phyloP scores from a whole-genome alignment of 2,113 vertebrate species.

The Enhydra lutris region DNA sequence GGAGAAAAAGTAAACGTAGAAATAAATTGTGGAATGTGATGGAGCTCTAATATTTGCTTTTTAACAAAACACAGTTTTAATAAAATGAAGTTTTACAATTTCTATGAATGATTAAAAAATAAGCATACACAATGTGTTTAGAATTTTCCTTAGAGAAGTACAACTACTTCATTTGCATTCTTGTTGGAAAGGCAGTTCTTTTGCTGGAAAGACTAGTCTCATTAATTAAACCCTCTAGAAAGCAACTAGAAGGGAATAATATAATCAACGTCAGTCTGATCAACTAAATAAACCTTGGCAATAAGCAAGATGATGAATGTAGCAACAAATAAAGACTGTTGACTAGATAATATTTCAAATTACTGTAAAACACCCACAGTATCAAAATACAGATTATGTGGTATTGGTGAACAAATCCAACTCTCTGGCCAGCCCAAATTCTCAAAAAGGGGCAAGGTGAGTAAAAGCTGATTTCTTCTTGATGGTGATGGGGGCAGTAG shows the following conservation, averaged over 20 bases:
- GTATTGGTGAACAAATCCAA: neutral
- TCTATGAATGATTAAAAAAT: neutral
- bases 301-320: neutral
- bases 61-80: neutral
- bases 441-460: neutral
- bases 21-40: neutral
- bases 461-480: neutral
- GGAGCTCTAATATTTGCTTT: neutral
- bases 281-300: neutral
- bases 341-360: neutral
- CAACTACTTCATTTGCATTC: neutral
- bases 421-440: neutral
- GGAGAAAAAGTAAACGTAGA: neutral
- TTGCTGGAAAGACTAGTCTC: neutral
- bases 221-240: neutral
- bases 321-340: neutral
- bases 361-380: neutral
- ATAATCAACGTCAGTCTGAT: neutral
- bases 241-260: neutral
- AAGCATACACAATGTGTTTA: neutral
- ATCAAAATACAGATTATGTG: neutral
- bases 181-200: neutral
- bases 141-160: slow-evolving; percentile 9
- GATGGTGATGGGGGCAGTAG: neutral
- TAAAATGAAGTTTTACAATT: neutral